Percentiles rank a stretch among this genome's conserved stretches.
These are phyloP conservation scores for Abscondita cerata DNA, from an alignment of 2,888 invertebrate genomes.

Conservation along the genomic window DNA sequence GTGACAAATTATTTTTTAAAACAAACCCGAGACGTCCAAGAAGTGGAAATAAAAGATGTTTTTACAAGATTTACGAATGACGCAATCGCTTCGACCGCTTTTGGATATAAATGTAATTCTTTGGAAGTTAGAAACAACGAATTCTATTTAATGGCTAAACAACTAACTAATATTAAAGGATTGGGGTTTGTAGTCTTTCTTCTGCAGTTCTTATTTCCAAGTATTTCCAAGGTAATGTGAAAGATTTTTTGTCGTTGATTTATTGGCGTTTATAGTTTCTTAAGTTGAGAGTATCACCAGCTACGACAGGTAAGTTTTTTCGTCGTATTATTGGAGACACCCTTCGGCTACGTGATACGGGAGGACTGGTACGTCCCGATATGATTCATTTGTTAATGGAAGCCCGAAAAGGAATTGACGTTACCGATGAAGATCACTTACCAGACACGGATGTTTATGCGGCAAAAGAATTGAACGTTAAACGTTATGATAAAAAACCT, in stretches of 20 bases:
- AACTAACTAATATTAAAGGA: slow-evolving; percentile 48
- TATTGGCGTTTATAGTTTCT: not conserved
- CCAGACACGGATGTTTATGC: too few relatives aligned
- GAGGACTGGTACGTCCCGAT: too few relatives aligned
- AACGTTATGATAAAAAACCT: not conserved
- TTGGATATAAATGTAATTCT: slow-evolving; percentile 64
- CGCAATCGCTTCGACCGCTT: slow-evolving; percentile 63
- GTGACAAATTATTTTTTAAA: slow-evolving; percentile 42
- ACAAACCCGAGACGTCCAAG: slow-evolving; percentile 34
- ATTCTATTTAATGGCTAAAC: slow-evolving; percentile 63
- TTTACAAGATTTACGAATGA: slow-evolving; percentile 62
- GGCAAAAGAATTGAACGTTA: not conserved
- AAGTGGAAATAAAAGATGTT: slow-evolving; percentile 58
- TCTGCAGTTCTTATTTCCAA: too few relatives aligned
- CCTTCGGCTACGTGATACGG: not conserved
- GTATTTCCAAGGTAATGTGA: too few relatives aligned
- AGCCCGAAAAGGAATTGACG: slow-evolving; percentile 43
- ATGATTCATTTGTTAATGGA: slow-evolving; percentile 54
- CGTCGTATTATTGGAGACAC: slow-evolving; percentile 5
- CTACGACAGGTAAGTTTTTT: not conserved
- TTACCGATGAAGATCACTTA: not conserved
- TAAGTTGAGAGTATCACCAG: not conserved
- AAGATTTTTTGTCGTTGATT: not conserved
- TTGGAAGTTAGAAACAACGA: slow-evolving; percentile 61
- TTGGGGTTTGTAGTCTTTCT: slow-evolving; percentile 14